A percentile compares a stretch with the other conserved stretches of the same genome.
Conservation (phyloP, 2,113 vertebrate species). For the Ciconia boyciana region DNA sequence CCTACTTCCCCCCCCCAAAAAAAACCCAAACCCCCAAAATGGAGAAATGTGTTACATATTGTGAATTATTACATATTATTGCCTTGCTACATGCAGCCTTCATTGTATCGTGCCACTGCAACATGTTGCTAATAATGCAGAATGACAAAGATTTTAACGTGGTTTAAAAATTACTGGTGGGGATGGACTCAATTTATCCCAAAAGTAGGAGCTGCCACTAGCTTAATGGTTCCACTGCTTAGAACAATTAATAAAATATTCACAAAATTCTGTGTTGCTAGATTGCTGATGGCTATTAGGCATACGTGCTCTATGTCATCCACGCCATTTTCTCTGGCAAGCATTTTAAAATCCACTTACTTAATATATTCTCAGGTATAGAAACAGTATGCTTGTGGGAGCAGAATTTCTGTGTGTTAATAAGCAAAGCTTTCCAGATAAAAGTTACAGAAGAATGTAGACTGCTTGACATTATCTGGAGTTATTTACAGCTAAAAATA, state of each 20-base stretch:
- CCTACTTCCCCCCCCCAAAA: background rate
- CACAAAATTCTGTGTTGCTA: background rate
- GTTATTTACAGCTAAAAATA: background rate
- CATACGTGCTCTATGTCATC: background rate
- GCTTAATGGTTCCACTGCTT: background rate
- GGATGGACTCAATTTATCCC: background rate
- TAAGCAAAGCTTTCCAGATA: background rate
- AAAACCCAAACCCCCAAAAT: accelerated
- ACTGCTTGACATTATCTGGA: background rate
- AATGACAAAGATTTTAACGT: background rate
- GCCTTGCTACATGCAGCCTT: background rate
- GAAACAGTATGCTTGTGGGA: background rate
- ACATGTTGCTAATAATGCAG: background rate
- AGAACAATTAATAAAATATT: background rate
- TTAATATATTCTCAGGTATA: background rate
- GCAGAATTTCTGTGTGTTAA: background rate
- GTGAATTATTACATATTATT: background rate
- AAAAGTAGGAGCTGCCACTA: background rate
- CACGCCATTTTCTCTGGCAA: background rate
- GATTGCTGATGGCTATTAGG: background rate
- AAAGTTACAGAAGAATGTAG: background rate
- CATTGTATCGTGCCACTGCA: background rate
- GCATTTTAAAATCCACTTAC: background rate
- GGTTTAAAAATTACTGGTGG: background rate
- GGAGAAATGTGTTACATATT: background rate